phyloP scores from a whole-genome alignment of 2,113 vertebrate species.

The Barnardius zonarius region DNA sequence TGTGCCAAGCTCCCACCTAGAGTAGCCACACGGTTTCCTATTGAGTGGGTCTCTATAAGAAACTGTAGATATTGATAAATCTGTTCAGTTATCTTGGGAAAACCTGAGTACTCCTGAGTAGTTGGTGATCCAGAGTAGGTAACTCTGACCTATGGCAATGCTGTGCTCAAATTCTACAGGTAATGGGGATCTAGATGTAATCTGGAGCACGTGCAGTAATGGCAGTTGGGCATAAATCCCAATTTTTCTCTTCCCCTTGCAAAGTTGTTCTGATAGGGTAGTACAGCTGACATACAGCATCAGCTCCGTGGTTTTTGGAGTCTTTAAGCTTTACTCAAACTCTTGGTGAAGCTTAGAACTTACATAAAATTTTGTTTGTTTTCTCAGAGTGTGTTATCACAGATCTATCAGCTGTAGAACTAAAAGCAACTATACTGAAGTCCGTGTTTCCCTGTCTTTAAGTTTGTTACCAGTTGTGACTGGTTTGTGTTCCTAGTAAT shows the following conservation, averaged over 20 bases:
- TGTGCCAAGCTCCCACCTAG: not conserved
- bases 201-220: not conserved
- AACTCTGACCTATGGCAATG: not conserved
- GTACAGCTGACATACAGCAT: not conserved
- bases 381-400: not conserved
- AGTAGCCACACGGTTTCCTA: accelerated
- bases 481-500: not conserved
- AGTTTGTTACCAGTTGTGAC: not conserved
- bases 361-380: not conserved
- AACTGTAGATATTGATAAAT: not conserved
- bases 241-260: not conserved
- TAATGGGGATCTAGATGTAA: not conserved
- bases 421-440: not conserved
- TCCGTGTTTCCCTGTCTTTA: not conserved
- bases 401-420: not conserved
- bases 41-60: not conserved
- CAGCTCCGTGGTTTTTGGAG: not conserved
- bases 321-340: not conserved
- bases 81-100: not conserved
- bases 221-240: not conserved
- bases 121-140: not conserved
- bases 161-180: not conserved
- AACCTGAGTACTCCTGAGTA: not conserved
- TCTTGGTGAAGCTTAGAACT: not conserved
- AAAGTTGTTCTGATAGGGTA: not conserved